phyloP scores from a whole-genome alignment of 1,140 invertebrate species.

The Caenorhabditis remanei region DNA sequence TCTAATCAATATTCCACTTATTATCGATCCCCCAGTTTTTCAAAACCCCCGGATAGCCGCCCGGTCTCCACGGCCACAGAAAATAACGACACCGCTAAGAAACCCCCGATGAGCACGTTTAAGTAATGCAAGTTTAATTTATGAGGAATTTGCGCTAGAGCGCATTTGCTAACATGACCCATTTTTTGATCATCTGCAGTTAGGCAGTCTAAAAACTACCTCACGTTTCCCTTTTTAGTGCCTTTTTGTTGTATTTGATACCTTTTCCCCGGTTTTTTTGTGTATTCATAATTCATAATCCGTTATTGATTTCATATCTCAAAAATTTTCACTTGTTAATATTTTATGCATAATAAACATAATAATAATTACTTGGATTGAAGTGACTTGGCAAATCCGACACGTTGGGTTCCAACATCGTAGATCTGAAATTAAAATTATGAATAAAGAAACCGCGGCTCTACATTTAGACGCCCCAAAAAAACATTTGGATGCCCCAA shows the following conservation, averaged over 20 bases:
- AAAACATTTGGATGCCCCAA: too few species aligned
- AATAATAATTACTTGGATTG: slow-evolving; percentile 38
- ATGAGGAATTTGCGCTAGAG: too few species aligned
- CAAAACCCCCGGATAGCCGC: not conserved
- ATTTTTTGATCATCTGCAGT: slow-evolving; percentile 14
- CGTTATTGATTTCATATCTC: not conserved
- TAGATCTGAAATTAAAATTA: slow-evolving; percentile 21
- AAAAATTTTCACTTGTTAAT: not conserved
- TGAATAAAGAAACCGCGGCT: too few species aligned
- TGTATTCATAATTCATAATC: not conserved
- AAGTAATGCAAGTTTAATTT: slow-evolving; percentile 5
- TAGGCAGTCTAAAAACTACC: slow-evolving; percentile 28
- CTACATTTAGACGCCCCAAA: too few species aligned
- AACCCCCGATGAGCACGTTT: slow-evolving; percentile 32
- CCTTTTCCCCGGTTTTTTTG: not conserved
- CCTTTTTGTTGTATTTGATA: slow-evolving; percentile 34
- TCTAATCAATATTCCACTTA: not conserved
- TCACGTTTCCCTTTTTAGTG: not conserved
- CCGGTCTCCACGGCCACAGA: slow-evolving; percentile 18
- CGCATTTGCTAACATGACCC: not conserved
- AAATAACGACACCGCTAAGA: not conserved
- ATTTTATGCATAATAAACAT: slow-evolving; percentile 37
- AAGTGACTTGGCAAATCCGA: slow-evolving; percentile 62
- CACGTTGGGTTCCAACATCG: slow-evolving; percentile 57
- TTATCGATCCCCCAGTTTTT: slow-evolving; percentile 2